Evolutionary conservation across 2,888 invertebrate species (phyloP).

Genomic region (Perizoma affinitatum): DNA sequence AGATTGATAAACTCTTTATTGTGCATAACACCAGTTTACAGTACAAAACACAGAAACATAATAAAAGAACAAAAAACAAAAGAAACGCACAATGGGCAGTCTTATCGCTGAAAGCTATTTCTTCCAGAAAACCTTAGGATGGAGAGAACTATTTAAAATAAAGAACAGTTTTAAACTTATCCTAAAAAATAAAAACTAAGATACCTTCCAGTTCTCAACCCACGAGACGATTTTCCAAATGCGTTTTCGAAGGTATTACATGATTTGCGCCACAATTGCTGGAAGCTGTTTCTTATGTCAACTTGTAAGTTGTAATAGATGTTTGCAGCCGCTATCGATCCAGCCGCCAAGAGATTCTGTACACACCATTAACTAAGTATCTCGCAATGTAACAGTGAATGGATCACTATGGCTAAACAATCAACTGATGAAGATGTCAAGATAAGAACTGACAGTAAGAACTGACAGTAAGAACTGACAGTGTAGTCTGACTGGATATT

Average conservation of each 20-base stretch:
- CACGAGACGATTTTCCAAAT: neutral
- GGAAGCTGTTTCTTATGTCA: neutral
- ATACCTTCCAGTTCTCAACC: neutral
- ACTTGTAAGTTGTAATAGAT: constrained; percentile 3
- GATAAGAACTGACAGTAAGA: constrained; percentile 45
- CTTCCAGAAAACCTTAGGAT: no score
- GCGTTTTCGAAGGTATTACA: neutral
- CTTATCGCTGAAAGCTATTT: no score
- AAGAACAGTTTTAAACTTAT: no score
- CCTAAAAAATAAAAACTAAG: neutral
- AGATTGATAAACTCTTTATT: no score
- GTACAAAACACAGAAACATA: no score
- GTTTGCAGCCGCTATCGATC: neutral
- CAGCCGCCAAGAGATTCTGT: constrained; percentile 54
- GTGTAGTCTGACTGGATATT: constrained; percentile 40
- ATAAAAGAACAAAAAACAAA: no score
- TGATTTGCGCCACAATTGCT: constrained; percentile 3
- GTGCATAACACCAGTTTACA: no score
- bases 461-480: constrained; percentile 41
- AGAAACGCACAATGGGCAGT: no score
- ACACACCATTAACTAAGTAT: constrained; percentile 63
- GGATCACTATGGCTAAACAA: constrained; percentile 47
- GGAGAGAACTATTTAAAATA: no score
- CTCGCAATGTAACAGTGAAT: constrained; percentile 53
- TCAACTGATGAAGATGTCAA: constrained; percentile 57